Percentiles rank a stretch among this genome's conserved stretches.
Conservation (phyloP, 2,888 invertebrate genomes). For the Rhagium mordax region DNA sequence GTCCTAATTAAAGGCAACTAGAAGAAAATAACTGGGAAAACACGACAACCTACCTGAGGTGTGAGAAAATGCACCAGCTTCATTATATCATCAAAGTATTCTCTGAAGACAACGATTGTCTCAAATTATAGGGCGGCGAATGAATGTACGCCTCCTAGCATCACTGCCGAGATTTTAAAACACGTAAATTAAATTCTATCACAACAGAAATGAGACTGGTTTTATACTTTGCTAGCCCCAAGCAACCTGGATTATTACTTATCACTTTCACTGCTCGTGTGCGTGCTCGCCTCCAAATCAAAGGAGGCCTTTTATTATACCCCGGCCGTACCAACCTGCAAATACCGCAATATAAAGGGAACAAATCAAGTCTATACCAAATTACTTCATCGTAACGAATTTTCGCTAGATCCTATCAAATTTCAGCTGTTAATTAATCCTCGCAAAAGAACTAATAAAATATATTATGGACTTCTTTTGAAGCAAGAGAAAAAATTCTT, state of each 20-base stretch:
- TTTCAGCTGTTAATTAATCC: background rate
- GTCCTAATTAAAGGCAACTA: slow-evolving; percentile 64
- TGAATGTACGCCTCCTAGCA: slow-evolving; percentile 60
- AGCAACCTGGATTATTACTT: slow-evolving; percentile 51
- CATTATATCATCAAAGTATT: slow-evolving; percentile 71
- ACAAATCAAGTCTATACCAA: slow-evolving; percentile 4
- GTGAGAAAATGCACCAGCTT: slow-evolving; percentile 70
- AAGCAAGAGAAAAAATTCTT: no score
- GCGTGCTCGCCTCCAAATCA: slow-evolving; percentile 50
- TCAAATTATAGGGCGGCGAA: slow-evolving; percentile 71
- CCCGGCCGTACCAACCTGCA: slow-evolving; percentile 13
- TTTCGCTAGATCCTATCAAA: background rate
- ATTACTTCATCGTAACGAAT: slow-evolving; percentile 26
- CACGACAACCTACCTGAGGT: slow-evolving; percentile 67
- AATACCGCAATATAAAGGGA: slow-evolving; percentile 5
- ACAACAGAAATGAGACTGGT: slow-evolving; percentile 52
- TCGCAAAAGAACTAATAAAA: background rate
- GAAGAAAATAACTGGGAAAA: slow-evolving; percentile 70
- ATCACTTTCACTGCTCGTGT: slow-evolving; percentile 64
- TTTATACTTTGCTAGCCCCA: slow-evolving; percentile 15
- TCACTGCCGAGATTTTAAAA: slow-evolving; percentile 65
- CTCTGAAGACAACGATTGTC: slow-evolving; percentile 71
- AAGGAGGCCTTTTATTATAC: slow-evolving; percentile 40
- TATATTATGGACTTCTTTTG: background rate
- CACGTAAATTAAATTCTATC: slow-evolving; percentile 70